These are phyloP conservation scores for Glyphotaelius pellucidus DNA, from an alignment of 2,888 invertebrate genomes.

Conservation along the genomic window DNA sequence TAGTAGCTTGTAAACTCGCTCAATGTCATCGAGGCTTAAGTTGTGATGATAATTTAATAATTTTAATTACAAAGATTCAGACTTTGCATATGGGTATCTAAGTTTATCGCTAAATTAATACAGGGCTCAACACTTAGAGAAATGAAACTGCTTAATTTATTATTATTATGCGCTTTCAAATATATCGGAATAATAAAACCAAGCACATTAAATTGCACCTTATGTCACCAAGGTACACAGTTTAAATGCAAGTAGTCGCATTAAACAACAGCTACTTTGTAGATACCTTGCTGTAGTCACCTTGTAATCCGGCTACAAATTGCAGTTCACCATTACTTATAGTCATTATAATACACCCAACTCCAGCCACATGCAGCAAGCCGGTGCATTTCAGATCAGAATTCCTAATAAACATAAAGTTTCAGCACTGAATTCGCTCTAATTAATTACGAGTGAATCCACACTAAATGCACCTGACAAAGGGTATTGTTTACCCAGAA, in stretches of 20 bases:
- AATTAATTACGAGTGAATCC: slow-evolving; percentile 47
- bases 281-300: not conserved
- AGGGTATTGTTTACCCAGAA: slow-evolving; percentile 54
- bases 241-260: not conserved
- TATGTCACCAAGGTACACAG: not conserved
- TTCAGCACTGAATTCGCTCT: slow-evolving; percentile 49
- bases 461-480: slow-evolving; percentile 53
- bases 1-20: too few species aligned
- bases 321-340: not conserved
- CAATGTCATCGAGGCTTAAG: too few species aligned
- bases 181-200: not conserved
- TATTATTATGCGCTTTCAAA: too few species aligned
- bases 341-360: not conserved
- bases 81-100: too few species aligned
- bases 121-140: not conserved
- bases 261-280: not conserved
- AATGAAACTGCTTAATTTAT: too few species aligned
- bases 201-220: not conserved
- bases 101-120: too few species aligned
- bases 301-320: not conserved
- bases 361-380: not conserved
- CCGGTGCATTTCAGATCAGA: slow-evolving; percentile 39
- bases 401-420: slow-evolving; percentile 52
- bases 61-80: too few species aligned
- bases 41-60: too few species aligned